phyloP scores from a whole-genome alignment of 2,797 vertebrate species.

The Muscicapa striata region DNA sequence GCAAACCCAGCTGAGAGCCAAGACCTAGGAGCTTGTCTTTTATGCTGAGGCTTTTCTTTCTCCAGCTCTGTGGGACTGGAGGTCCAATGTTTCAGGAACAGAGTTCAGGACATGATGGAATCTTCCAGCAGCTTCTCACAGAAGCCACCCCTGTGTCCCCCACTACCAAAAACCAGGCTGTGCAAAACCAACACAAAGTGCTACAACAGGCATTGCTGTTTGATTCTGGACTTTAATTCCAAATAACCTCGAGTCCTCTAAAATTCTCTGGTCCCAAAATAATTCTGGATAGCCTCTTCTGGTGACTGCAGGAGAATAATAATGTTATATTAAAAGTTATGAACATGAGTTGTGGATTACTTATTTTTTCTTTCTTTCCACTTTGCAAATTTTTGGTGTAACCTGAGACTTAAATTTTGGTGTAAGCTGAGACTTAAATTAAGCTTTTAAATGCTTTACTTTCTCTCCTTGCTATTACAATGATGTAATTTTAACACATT shows the following conservation, averaged over 20 bases:
- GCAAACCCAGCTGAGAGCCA: not conserved
- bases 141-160: rapidly evolving
- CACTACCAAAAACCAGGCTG: rapidly evolving
- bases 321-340: not conserved
- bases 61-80: not conserved
- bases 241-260: not conserved
- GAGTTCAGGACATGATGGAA: not conserved
- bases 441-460: not conserved
- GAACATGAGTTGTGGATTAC: not conserved
- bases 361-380: not conserved
- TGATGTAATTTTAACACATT: not conserved
- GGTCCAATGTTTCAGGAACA: not conserved
- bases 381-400: not conserved
- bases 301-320: not conserved
- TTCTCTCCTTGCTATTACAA: not conserved
- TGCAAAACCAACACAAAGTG: not conserved
- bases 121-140: not conserved
- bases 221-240: not conserved
- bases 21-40: not conserved
- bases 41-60: not conserved
- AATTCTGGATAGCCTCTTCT: not conserved
- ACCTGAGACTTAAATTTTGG: not conserved
- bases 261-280: not conserved
- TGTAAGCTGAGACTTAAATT: not conserved
- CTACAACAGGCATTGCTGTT: not conserved